A percentile compares a stretch with the other conserved stretches of the same genome.
Conservation (phyloP, 2,797 vertebrate genomes). For the Phalloptychus januarius region DNA sequence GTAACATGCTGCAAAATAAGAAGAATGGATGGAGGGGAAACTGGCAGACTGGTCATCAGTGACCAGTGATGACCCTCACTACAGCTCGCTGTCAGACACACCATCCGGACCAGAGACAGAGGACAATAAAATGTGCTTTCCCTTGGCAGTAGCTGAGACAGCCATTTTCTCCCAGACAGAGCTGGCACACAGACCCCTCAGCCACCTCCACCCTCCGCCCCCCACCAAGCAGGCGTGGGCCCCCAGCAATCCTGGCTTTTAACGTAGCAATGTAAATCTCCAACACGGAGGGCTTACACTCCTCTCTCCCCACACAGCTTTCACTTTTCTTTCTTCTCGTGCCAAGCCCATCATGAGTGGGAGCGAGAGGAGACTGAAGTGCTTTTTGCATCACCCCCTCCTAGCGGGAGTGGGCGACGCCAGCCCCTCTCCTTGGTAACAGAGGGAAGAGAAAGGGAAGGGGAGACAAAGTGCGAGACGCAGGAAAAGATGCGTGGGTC, state of each 20-base stretch:
- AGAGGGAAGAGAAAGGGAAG: constrained; percentile 55
- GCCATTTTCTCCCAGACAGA: constrained; percentile 57
- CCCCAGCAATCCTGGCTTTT: constrained; percentile 66
- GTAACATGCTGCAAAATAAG: neutral
- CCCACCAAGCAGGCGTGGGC: constrained; percentile 47
- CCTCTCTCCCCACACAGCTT: constrained; percentile 54
- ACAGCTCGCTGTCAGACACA: constrained; percentile 7
- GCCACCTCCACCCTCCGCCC: constrained; percentile 4
- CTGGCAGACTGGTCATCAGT: neutral
- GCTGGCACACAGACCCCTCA: constrained; percentile 48
- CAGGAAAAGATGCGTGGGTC: constrained; percentile 55
- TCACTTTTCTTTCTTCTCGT: constrained; percentile 73
- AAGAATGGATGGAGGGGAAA: neutral
- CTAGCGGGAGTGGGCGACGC: constrained; percentile 73
- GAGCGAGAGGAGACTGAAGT: constrained; percentile 68
- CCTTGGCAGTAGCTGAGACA: constrained; percentile 27
- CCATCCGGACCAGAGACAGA: neutral
- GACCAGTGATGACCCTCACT: neutral
- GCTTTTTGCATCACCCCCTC: constrained; percentile 77
- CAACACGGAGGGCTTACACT: constrained; percentile 74
- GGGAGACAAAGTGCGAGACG: constrained; percentile 62
- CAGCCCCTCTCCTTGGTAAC: constrained; percentile 75
- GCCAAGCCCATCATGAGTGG: constrained; percentile 77
- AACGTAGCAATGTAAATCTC: constrained; percentile 78
- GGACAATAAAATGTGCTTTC: constrained; percentile 18